Evolutionary conservation across 2,113 vertebrate species (phyloP).

Genomic region (Pangasianodon gigas): DNA sequence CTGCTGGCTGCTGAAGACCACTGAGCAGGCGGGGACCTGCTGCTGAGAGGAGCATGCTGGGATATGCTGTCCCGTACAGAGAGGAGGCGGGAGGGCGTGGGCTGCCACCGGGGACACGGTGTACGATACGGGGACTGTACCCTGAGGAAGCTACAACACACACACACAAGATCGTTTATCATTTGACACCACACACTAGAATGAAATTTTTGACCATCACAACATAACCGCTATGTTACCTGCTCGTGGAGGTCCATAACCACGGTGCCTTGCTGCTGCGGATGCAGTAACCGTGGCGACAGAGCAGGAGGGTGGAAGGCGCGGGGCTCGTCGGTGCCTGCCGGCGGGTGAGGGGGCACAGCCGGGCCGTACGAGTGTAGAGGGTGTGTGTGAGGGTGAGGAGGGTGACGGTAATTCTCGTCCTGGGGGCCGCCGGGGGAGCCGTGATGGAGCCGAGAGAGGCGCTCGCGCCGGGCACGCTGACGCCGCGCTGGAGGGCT

Average conservation of each 20-base stretch:
- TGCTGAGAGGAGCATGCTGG: constrained; percentile 90
- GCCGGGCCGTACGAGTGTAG: constrained; percentile 82
- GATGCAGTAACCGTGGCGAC: constrained; percentile 89
- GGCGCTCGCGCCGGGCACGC: constrained; percentile 87
- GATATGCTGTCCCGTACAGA: constrained; percentile 94
- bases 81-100: constrained; percentile 87
- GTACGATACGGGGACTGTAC: constrained; percentile 91
- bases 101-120: constrained; percentile 90
- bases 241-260: constrained; percentile 95
- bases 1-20: constrained; percentile 96
- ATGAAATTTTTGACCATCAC: background rate
- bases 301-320: constrained; percentile 92
- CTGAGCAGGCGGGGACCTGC: constrained; percentile 91
- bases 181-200: background rate
- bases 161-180: background rate
- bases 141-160: constrained; percentile 85
- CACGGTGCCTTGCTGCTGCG: constrained; percentile 89
- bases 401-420: constrained; percentile 89
- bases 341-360: constrained; percentile 67
- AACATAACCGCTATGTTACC: constrained; percentile 66
- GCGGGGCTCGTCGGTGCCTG: constrained; percentile 87
- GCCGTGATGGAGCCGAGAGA: constrained; percentile 80
- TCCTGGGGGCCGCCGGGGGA: constrained; percentile 79
- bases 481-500: constrained; percentile 92
- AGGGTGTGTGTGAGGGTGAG: constrained; percentile 60